Conservation (phyloP, 2,888 invertebrate species). For the Ophioninae sp. region DNA sequence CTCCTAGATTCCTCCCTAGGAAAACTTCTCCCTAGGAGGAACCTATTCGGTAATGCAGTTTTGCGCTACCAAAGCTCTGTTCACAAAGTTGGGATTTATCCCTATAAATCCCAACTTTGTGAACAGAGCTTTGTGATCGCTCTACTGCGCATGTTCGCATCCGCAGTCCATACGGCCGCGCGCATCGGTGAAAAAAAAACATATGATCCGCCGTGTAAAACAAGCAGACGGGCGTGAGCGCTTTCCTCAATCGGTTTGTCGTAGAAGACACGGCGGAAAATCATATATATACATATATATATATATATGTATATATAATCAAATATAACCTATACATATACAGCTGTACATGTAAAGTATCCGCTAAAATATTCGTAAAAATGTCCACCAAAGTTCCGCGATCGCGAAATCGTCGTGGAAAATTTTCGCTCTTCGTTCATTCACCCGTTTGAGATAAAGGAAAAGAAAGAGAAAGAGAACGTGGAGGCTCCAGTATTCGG, state of each 20-base stretch:
- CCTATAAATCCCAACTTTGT: no score
- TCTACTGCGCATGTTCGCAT: background rate
- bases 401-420: slow-evolving; percentile 40
- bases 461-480: background rate
- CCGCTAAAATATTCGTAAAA: slow-evolving; percentile 28
- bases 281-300: background rate
- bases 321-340: background rate
- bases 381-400: slow-evolving; percentile 33
- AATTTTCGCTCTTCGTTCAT: slow-evolving; percentile 25
- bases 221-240: slow-evolving; percentile 57
- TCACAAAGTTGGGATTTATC: no score
- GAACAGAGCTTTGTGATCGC: background rate
- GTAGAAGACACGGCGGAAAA: slow-evolving; percentile 6
- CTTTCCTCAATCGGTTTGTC: slow-evolving; percentile 22
- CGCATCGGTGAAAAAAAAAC: slow-evolving; percentile 35
- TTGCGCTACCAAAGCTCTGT: no score
- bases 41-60: no score
- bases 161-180: slow-evolving; percentile 8
- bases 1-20: no score
- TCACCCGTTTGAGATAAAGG: slow-evolving; percentile 5
- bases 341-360: background rate
- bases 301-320: background rate
- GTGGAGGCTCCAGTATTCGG: background rate
- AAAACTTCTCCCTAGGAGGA: no score
- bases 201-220: slow-evolving; percentile 29